Evolutionary conservation across 2,888 invertebrate species (phyloP).

Genomic region (Exephanes ischioxanthus): DNA sequence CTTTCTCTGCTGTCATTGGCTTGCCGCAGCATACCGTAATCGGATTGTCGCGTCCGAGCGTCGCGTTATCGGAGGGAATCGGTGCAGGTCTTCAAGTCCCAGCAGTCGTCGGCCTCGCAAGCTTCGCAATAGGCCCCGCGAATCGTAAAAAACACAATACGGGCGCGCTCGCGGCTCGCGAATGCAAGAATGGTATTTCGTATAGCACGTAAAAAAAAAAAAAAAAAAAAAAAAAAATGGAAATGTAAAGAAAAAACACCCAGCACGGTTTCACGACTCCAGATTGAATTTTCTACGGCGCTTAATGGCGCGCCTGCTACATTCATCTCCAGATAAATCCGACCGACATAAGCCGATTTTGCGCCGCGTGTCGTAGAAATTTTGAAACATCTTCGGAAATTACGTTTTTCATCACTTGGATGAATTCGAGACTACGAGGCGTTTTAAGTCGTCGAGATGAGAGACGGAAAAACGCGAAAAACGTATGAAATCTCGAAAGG

Average conservation of each 20-base stretch:
- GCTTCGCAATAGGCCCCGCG: conserved; percentile 38
- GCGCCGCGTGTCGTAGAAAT: neutral
- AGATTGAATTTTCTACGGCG: neutral
- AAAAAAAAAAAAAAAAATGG: too few relatives aligned
- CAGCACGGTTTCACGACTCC: neutral
- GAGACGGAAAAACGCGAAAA: neutral
- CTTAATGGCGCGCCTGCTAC: neutral
- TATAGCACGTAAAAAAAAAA: neutral
- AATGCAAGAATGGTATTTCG: neutral
- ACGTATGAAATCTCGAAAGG: neutral
- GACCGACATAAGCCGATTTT: neutral
- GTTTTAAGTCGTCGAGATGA: neutral
- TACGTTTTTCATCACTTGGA: neutral
- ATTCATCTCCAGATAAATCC: too few relatives aligned
- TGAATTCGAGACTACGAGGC: neutral
- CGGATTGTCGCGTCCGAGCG: conserved; percentile 57
- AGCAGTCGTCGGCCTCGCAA: conserved; percentile 51
- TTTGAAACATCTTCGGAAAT: neutral
- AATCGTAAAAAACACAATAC: conserved; percentile 20
- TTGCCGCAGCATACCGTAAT: conserved; percentile 52
- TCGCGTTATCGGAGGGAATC: conserved; percentile 47
- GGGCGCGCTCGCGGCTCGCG: neutral
- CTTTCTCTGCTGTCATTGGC: neutral
- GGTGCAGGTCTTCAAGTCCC: conserved; percentile 64
- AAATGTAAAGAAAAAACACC: neutral